These are phyloP conservation scores for Elephas maximus DNA, from an alignment of 2,113 vertebrate species.

Conservation along the genomic window DNA sequence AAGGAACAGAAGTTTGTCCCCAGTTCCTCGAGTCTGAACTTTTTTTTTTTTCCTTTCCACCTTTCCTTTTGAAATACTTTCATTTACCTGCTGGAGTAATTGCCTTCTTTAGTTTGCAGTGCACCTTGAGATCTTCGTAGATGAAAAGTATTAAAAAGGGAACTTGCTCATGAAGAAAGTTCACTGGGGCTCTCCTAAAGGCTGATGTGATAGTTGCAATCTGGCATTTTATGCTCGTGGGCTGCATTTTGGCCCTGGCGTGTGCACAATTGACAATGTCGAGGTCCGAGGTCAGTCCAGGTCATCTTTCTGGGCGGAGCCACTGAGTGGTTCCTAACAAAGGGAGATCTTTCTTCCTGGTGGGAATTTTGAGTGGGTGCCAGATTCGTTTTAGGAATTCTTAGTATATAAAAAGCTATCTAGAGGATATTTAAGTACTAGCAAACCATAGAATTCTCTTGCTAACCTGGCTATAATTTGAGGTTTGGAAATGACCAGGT, in stretches of 20 bases:
- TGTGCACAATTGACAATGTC: not conserved
- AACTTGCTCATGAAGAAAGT: not conserved
- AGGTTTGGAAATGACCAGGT: not conserved
- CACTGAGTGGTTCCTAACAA: not conserved
- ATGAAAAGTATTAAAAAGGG: not conserved
- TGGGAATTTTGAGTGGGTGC: slow-evolving; percentile 73
- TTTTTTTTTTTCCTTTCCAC: not conserved
- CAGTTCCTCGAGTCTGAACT: not conserved
- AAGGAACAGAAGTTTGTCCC: not conserved
- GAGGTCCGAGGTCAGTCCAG: slow-evolving; percentile 57
- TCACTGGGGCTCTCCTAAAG: not conserved
- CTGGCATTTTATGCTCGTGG: not conserved
- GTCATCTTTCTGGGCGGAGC: slow-evolving; percentile 61
- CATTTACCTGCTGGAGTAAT: not conserved
- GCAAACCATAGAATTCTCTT: not conserved
- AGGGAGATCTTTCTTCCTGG: slow-evolving; percentile 20
- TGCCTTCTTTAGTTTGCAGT: not conserved
- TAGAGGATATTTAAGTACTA: not conserved
- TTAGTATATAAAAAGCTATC: not conserved
- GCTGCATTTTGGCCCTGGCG: slow-evolving; percentile 28
- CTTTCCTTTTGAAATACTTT: not conserved
- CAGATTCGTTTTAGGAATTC: not conserved
- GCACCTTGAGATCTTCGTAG: not conserved
- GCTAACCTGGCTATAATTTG: rapidly evolving
- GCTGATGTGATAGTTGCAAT: not conserved